Evolutionary conservation across 1,140 invertebrate genomes (phyloP).

Genomic region (Cherax destructor): DNA sequence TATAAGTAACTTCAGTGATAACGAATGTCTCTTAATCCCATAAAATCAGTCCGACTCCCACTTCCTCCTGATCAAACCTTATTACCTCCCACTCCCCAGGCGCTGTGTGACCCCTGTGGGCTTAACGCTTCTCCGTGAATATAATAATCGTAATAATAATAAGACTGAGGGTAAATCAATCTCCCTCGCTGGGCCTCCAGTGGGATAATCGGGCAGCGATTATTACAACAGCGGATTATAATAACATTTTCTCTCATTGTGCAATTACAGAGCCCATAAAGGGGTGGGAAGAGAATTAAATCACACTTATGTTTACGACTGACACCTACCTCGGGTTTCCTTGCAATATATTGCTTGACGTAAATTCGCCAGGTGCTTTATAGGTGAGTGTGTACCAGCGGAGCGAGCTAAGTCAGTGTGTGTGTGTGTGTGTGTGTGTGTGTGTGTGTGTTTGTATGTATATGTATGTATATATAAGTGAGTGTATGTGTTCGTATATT

Average conservation of each 20-base stretch:
- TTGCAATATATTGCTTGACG: slow-evolving; percentile 59
- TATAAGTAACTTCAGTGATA: too few species aligned
- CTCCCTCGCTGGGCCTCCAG: slow-evolving; percentile 9
- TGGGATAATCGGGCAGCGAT: slow-evolving; percentile 47
- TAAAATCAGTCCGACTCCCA: too few species aligned
- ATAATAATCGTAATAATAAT: too few species aligned
- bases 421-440: slow-evolving; percentile 24
- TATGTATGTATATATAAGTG: slow-evolving; percentile 12
- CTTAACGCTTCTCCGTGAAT: too few species aligned
- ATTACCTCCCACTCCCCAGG: too few species aligned
- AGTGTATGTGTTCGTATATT: neutral
- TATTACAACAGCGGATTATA: slow-evolving; percentile 63
- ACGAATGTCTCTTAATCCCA: too few species aligned
- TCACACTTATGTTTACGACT: slow-evolving; percentile 59
- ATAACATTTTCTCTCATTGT: slow-evolving; percentile 68
- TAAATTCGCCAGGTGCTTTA: slow-evolving; percentile 58
- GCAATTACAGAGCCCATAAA: slow-evolving; percentile 64
- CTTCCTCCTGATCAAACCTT: too few species aligned
- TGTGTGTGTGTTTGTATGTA: slow-evolving; percentile 26
- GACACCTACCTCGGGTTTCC: slow-evolving; percentile 57
- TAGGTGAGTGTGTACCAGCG: slow-evolving; percentile 54
- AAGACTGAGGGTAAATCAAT: too few species aligned
- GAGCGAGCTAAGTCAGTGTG: slow-evolving; percentile 39
- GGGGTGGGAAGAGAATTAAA: slow-evolving; percentile 66
- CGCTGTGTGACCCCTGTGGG: too few species aligned